Evolutionary conservation across 2,797 vertebrate genomes (phyloP).

Genomic region (Urocyon cinereoargenteus): DNA sequence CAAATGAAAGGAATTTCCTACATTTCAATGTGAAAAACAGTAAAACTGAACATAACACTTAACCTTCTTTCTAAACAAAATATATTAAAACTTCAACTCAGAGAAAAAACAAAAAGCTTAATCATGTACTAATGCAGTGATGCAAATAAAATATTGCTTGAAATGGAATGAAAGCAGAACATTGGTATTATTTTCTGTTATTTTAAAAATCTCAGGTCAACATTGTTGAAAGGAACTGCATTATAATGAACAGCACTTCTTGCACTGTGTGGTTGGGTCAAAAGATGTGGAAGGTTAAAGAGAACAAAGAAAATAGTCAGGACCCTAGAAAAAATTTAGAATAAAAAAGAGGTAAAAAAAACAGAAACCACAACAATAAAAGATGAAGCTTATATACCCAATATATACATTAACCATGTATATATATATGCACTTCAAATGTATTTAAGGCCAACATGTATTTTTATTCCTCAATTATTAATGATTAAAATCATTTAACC

Average conservation of each 20-base stretch:
- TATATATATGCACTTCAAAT: not conserved
- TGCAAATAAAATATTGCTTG: slow-evolving; percentile 70
- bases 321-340: not conserved
- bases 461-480: slow-evolving; percentile 54
- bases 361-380: not conserved
- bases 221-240: slow-evolving; percentile 47
- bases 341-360: slow-evolving; percentile 16
- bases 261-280: slow-evolving; percentile 50
- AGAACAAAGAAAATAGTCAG: slow-evolving; percentile 70
- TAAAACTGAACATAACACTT: slow-evolving; percentile 49
- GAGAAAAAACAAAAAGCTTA: slow-evolving; percentile 61
- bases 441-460: not conserved
- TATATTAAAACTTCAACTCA: slow-evolving; percentile 31
- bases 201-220: slow-evolving; percentile 68
- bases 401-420: not conserved
- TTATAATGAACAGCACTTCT: slow-evolving; percentile 61
- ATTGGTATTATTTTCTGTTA: slow-evolving; percentile 74
- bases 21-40: not conserved
- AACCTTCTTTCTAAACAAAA: slow-evolving; percentile 64
- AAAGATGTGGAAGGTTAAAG: slow-evolving; percentile 59
- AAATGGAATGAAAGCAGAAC: slow-evolving; percentile 78
- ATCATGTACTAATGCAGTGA: slow-evolving; percentile 20
- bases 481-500: slow-evolving; percentile 36
- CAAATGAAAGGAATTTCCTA: slow-evolving; percentile 44
- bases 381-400: not conserved